phyloP scores from a whole-genome alignment of 2,888 invertebrate species.

The Aelia acuminata region DNA sequence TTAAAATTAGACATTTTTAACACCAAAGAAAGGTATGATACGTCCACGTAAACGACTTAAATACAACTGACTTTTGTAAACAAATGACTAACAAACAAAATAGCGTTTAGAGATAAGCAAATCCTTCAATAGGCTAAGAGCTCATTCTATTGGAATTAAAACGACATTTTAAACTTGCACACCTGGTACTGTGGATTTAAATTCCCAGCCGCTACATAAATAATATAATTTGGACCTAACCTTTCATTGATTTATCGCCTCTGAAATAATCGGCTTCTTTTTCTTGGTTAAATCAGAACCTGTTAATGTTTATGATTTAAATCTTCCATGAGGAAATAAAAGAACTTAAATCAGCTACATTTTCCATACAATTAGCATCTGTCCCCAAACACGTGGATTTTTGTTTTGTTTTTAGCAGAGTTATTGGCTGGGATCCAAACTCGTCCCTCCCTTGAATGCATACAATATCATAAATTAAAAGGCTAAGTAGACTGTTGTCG shows the following conservation, averaged over 20 bases:
- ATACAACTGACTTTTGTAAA: no score
- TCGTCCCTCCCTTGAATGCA: not conserved
- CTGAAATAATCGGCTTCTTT: not conserved
- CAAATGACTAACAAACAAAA: no score
- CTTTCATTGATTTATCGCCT: not conserved
- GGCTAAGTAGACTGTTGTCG: not conserved
- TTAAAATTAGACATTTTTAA: no score
- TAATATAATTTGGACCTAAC: no score
- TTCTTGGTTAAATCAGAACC: not conserved
- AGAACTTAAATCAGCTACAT: not conserved
- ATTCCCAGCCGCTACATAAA: no score
- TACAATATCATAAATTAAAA: conserved; percentile 2
- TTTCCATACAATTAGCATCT: not conserved
- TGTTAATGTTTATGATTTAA: not conserved
- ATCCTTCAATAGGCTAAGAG: no score
- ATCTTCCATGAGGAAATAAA: not conserved
- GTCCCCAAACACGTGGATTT: not conserved
- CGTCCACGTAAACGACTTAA: no score
- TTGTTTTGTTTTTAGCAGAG: not conserved
- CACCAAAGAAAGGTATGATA: no score
- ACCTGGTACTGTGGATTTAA: no score
- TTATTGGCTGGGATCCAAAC: not conserved
- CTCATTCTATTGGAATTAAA: no score
- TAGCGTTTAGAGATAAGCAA: no score
- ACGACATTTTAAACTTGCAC: no score